Evolutionary conservation across 2,888 invertebrate genomes (phyloP), one percentile per base, ranked within the genome.

Genomic region (Trissoscelio sp.): DNA sequence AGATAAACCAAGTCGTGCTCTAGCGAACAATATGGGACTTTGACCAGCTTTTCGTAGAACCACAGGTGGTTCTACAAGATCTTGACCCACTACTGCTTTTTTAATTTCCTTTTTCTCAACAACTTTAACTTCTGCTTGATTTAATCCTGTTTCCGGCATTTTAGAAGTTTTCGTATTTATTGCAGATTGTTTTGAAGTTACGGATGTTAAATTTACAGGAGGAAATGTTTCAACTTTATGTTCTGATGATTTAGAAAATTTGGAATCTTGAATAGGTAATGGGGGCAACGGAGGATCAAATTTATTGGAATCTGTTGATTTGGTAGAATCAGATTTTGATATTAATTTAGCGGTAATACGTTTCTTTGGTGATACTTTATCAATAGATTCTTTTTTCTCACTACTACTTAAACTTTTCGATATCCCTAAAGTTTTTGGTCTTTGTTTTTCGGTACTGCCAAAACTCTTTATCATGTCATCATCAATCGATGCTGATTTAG

Each of bases 1-100:
- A 0, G 97, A 97, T 2, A 97, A 92, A 88, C 97, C 97, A 4
- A 97, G 92, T 72, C 96, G 93, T 12, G 96, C 95, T 87, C 96
- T 95, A 3, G 96, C 96, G 91, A 96, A 97, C 0, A 96, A 90
- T 83, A 96, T 94, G 0, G 96, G 95, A 22, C 95, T 95, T 82
- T 95, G 95, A 0, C 96, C 96, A 72, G 95, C 93, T 86, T 95
- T 95, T 16, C 95, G 93, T 83, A 94, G 88, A 0, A 93, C 91
- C 86, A 95, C 93, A 0, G 96, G 95, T 0, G 96, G 95, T 83
- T 93, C 92, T 44, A 95, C 94, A 31, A 94, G 91, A 85, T 95
- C 95, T 88, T 96, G 89, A 28, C 83, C 81, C 9, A 84, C 66
- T 0, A 84, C 18, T n/a, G 84, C 60, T 80, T 89, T 90, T 57